phyloP scores from a whole-genome alignment of 2,888 invertebrate genomes.

The Drosophila aldrichi region DNA sequence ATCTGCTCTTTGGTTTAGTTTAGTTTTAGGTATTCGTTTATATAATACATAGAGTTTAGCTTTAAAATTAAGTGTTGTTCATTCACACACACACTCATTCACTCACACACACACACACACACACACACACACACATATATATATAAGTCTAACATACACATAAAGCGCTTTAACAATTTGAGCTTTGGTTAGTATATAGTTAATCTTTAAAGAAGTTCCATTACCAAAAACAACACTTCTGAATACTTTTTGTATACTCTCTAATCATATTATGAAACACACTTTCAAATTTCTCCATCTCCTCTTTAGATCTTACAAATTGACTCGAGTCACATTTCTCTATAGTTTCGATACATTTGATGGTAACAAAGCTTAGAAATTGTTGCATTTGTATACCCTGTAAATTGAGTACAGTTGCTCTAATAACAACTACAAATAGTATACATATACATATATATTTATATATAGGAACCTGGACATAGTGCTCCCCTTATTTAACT shows the following conservation, averaged over 20 bases:
- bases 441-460: neutral
- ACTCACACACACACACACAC: constrained; percentile 55
- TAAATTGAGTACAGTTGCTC: constrained; percentile 35
- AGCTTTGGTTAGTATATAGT: constrained; percentile 19
- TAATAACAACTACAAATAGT: constrained; percentile 24
- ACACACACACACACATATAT: neutral
- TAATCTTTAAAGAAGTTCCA: constrained; percentile 11
- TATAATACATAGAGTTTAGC: constrained; percentile 31
- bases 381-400: constrained; percentile 44
- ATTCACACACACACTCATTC: constrained; percentile 73
- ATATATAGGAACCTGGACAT: constrained; percentile 58
- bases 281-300: neutral
- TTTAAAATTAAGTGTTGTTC: constrained; percentile 64
- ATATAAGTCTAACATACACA: constrained; percentile 35
- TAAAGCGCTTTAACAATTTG: constrained; percentile 47
- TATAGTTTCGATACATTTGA: constrained; percentile 3
- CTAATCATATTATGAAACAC: neutral
- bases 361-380: constrained; percentile 13
- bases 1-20: constrained; percentile 45
- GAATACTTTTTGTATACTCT: neutral
- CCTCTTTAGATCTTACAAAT: neutral
- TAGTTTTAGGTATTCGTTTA: constrained; percentile 40
- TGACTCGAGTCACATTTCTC: constrained; percentile 6
- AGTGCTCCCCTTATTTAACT: constrained; percentile 28
- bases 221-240: neutral